These are phyloP conservation scores for Halocaridina rubra DNA, from an alignment of 2,888 invertebrate species.

Conservation along the genomic window DNA sequence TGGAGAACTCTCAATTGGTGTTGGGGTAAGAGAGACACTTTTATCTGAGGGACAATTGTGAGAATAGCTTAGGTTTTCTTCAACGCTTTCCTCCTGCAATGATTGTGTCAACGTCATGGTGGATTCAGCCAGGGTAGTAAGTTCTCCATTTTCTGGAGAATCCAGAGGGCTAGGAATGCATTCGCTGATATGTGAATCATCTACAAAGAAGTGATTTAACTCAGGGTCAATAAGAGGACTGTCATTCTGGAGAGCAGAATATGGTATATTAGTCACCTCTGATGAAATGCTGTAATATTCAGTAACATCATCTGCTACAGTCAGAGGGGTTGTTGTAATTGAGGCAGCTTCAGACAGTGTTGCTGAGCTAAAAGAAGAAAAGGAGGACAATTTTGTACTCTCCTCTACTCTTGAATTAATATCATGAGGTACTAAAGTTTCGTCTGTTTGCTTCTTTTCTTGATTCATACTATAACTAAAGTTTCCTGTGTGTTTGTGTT, in stretches of 20 bases:
- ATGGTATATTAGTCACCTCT: slow-evolving; percentile 18
- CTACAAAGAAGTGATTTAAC: neutral
- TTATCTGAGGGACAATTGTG: neutral
- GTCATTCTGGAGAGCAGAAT: neutral
- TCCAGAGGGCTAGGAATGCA: neutral
- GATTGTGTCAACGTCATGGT: neutral
- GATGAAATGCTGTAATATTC: slow-evolving; percentile 36
- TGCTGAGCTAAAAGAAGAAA: neutral
- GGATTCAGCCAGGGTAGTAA: neutral
- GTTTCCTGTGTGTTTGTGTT: too few species aligned
- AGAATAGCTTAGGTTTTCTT: neutral
- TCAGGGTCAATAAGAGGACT: slow-evolving; percentile 23
- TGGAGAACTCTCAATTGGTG: neutral
- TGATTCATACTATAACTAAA: too few species aligned
- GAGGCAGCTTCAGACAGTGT: slow-evolving; percentile 4
- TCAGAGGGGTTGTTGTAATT: slow-evolving; percentile 18
- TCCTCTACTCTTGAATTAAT: neutral
- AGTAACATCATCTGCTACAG: slow-evolving; percentile 23
- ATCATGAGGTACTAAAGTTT: neutral
- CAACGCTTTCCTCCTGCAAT: neutral
- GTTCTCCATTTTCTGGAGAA: slow-evolving; percentile 14
- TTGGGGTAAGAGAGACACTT: neutral
- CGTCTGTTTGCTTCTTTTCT: neutral
- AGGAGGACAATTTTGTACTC: neutral
- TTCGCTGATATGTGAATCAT: neutral